Evolutionary conservation across 2,888 invertebrate species (phyloP), one percentile per base, ranked within the genome.

Genomic region (Plutella xylostella): DNA sequence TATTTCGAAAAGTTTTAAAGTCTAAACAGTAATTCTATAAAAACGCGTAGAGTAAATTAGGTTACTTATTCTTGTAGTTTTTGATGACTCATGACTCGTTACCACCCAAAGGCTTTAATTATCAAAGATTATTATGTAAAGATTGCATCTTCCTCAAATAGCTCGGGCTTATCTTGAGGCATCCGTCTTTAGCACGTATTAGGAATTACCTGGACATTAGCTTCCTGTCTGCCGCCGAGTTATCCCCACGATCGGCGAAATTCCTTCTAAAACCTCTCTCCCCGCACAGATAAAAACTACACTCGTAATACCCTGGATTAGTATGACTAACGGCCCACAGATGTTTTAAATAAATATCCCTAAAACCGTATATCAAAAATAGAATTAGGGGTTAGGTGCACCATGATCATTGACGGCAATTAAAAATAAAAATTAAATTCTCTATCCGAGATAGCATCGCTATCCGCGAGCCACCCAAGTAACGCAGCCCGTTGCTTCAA

Each of bases 301-400:
- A 57, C 39, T 38, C 54, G 53, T 61, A 61, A 68, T 60, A 55
- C 60, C 60, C 42, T 49, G 60, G 66, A 69, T 72, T 69, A 62
- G 63, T 70, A 70, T 72, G 68, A 77, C 61, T 74, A 74, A 75
- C 72, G 56, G 67, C 56, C 56, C 56, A 68, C 78, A 78, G 75
- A 77, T 79, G 77, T 70, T 69, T 61, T 50, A 44, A 45, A 54
- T 54, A n/a, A n/a, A 43, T 44, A 39, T 15, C 41, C 25, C 42
- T 39, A 45, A 49, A 53, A 57, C 50, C 55, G 60, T 69, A 61
- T 62, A 69, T 74, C 69, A 72, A 68, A 75, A 78, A 73, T 75
- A 78, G 68, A 75, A 77, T 78, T 74, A 72, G 71, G 74, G 79
- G 75, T 74, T 76, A 61, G 57, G 60, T 60, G 68, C 62, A 60